Base-by-base conservation (phyloP, 2,888 invertebrate genomes). In the Automeris io region DNA sequence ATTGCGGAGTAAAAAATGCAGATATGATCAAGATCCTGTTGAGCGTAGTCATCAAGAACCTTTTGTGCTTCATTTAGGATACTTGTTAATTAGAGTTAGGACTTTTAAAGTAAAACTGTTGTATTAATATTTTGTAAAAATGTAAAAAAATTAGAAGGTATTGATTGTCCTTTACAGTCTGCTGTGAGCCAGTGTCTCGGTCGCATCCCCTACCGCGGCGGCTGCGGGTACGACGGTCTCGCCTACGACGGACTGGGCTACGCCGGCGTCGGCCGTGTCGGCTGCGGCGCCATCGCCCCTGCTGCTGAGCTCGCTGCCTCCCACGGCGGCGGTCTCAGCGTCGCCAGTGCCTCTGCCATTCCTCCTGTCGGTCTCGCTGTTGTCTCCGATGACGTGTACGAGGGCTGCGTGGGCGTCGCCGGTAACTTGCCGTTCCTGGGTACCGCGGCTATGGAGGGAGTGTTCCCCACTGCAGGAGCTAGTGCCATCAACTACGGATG, bases 251-350 rank as follows among this genome's bases (percentile, higher is more conserved):
- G 16, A 16, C 13, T n/a, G n/a, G n/a, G n/a, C n/a, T n/a, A n/a
- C n/a, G n/a, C n/a, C n/a, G n/a, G 25, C n/a, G 24, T 18, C 9
- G 34, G 39, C 16, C 22, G 41, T n/a, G n/a, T n/a, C 6, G 37
- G 46, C 13, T 43, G 43, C 13, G 48, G 45, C 8, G 41, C 36
- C 18, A 31, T 39, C 33, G 39, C 35, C n/a, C 39, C 44, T 11
- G 43, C 39, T 6, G 47, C 42, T 23, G 42, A 43, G 18, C 39
- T 48, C 11, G 48, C 53, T 8, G 52, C 54, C n/a, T 43, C 35
- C 12, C 36, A 43, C 13, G 43, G 38, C 3, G 47, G 40, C 16
- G 42, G 42, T 16, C 39, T 48, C 8, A 47, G 51, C 6, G 52
- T 52, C 21, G 23, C 34, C 23, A 35, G 21, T 8, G 7, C 31